Evolutionary conservation across 2,888 invertebrate species (phyloP).

Genomic region (Synergus itoensis): DNA sequence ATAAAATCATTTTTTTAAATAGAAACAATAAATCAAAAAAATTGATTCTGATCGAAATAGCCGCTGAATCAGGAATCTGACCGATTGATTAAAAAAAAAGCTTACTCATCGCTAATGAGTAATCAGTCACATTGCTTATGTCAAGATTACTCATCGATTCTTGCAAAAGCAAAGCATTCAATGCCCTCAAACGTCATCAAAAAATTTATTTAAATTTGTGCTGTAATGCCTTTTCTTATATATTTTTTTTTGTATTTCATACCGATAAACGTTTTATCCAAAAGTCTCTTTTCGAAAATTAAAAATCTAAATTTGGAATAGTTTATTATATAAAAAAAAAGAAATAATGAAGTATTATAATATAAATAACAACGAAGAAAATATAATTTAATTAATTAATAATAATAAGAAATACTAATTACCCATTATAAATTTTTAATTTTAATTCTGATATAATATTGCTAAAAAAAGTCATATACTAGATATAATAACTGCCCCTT

Average conservation of each 20-base stretch:
- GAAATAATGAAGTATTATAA: not conserved
- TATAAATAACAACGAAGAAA: not conserved
- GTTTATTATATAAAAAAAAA: not conserved
- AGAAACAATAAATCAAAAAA: not conserved
- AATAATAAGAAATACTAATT: not conserved
- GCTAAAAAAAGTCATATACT: not conserved
- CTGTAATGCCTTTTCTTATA: not conserved
- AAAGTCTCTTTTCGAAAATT: not conserved
- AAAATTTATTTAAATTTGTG: not conserved
- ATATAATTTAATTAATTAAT: not conserved
- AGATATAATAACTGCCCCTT: not conserved
- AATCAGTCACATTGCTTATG: not conserved
- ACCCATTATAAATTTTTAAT: no score
- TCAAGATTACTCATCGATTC: slow-evolving; percentile 3
- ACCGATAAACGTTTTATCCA: not conserved
- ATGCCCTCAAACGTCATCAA: not conserved
- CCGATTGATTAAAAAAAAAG: not conserved
- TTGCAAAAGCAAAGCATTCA: not conserved
- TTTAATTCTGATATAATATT: no score
- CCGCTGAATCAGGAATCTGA: not conserved
- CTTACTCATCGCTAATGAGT: not conserved
- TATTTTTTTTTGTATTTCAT: not conserved
- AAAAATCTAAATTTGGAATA: not conserved
- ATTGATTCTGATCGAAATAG: not conserved
- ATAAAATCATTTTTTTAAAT: not conserved